phyloP scores from a whole-genome alignment of 1,140 invertebrate species.

The Arion vulgaris region DNA sequence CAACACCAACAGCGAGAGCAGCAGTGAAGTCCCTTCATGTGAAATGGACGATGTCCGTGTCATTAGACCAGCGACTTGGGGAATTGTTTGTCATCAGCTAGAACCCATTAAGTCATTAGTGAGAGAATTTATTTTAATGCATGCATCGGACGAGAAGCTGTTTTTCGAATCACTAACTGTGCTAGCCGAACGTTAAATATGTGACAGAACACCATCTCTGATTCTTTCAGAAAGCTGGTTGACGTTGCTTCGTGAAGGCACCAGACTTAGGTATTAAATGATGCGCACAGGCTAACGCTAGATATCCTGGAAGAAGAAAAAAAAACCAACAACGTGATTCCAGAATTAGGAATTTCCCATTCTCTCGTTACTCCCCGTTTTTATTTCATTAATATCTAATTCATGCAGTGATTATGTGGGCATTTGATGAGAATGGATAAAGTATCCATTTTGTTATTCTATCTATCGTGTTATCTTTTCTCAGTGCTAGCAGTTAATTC shows the following conservation, averaged over 20 bases:
- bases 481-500: background rate
- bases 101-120: slow-evolving; percentile 7
- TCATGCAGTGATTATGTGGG: background rate
- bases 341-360: background rate
- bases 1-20: background rate
- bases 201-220: too few relatives aligned
- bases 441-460: slow-evolving; percentile 38
- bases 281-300: background rate
- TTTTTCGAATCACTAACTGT: too few relatives aligned
- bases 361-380: background rate
- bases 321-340: too few relatives aligned
- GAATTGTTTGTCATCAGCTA: background rate
- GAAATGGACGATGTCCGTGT: background rate
- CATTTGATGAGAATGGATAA: background rate
- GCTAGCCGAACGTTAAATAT: too few relatives aligned
- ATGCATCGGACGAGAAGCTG: background rate
- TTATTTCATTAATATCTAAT: background rate
- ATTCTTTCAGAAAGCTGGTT: background rate
- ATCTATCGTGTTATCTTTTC: background rate
- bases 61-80: background rate
- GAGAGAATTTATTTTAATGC: background rate
- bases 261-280: background rate
- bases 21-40: background rate
- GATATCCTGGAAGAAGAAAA: background rate
- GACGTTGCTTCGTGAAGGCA: background rate